A percentile compares a stretch with the other conserved stretches of the same genome.
These are phyloP conservation scores for Drosophila neocordata DNA, from an alignment of 1,140 invertebrate species.

Conservation along the genomic window DNA sequence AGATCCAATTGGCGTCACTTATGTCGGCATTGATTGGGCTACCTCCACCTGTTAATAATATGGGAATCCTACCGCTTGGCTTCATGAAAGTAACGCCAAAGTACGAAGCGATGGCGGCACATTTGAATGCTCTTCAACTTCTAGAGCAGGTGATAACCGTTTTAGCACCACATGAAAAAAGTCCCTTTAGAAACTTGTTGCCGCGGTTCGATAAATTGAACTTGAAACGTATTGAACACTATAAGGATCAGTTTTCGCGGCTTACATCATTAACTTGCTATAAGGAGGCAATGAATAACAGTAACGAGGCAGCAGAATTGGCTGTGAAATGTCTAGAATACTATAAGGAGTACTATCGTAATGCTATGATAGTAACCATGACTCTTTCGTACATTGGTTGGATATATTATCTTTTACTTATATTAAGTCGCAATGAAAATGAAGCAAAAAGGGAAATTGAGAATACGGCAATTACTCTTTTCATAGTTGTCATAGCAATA, in stretches of 20 bases:
- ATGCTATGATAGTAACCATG: constrained; percentile 85
- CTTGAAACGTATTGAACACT: constrained; percentile 19
- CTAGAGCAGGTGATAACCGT: constrained; percentile 83
- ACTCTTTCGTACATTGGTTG: constrained; percentile 87
- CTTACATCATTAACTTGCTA: constrained; percentile 1
- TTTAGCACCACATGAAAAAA: constrained; percentile 28
- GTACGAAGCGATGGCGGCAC: constrained; percentile 86
- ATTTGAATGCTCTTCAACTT: constrained; percentile 90
- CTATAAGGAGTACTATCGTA: constrained; percentile 90
- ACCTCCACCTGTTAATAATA: constrained; percentile 94
- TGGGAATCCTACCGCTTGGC: constrained; percentile 89
- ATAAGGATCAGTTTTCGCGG: constrained; percentile 13
- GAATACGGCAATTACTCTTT: neutral
- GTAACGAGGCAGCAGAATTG: constrained; percentile 28
- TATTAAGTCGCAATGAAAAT: neutral
- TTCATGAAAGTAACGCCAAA: constrained; percentile 84
- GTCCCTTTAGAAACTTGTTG: constrained; percentile 44
- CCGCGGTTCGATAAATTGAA: constrained; percentile 23
- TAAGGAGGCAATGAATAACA: constrained; percentile 27
- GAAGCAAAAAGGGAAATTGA: neutral
- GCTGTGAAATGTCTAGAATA: constrained; percentile 86
- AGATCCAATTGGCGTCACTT: constrained; percentile 95
- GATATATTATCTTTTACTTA: constrained; percentile 83
- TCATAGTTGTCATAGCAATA: constrained; percentile 3
- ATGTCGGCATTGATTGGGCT: constrained; percentile 94